These are phyloP conservation scores for Gymnosoma rotundatum DNA, from an alignment of 2,888 invertebrate species.

Conservation along the genomic window DNA sequence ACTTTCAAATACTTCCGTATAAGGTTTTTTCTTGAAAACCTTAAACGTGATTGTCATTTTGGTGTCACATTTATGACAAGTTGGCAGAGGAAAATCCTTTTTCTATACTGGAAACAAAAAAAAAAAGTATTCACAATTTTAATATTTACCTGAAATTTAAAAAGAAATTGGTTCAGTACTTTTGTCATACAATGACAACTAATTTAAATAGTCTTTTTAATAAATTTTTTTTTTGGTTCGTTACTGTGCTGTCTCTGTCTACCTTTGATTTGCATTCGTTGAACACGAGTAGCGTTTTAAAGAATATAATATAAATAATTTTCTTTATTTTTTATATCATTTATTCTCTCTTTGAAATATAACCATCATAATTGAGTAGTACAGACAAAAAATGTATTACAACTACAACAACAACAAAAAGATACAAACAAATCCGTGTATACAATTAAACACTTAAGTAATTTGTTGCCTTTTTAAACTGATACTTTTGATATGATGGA, in stretches of 20 bases:
- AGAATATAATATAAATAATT: slow-evolving; percentile 43
- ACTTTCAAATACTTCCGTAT: too few relatives aligned
- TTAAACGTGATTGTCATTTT: too few relatives aligned
- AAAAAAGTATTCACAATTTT: too few relatives aligned
- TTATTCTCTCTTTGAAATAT: slow-evolving; percentile 27
- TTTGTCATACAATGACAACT: too few relatives aligned
- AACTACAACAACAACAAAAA: neutral
- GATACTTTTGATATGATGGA: slow-evolving; percentile 24
- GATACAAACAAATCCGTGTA: slow-evolving; percentile 21
- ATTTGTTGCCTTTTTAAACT: slow-evolving; percentile 38
- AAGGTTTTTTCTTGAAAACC: too few relatives aligned
- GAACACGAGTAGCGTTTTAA: slow-evolving; percentile 30
- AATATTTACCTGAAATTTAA: too few relatives aligned
- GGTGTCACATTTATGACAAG: too few relatives aligned
- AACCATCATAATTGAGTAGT: slow-evolving; percentile 54
- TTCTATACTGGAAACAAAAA: too few relatives aligned
- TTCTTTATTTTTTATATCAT: neutral
- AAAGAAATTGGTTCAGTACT: too few relatives aligned
- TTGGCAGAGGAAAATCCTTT: too few relatives aligned
- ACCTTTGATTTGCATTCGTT: slow-evolving; percentile 23
- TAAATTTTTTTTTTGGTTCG: neutral
- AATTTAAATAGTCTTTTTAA: too few relatives aligned
- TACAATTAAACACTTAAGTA: slow-evolving; percentile 62
- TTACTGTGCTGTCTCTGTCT: slow-evolving; percentile 23
- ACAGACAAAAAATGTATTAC: slow-evolving; percentile 21